Conservation (phyloP, 1,140 invertebrate genomes). For the Nomia melanderi region DNA sequence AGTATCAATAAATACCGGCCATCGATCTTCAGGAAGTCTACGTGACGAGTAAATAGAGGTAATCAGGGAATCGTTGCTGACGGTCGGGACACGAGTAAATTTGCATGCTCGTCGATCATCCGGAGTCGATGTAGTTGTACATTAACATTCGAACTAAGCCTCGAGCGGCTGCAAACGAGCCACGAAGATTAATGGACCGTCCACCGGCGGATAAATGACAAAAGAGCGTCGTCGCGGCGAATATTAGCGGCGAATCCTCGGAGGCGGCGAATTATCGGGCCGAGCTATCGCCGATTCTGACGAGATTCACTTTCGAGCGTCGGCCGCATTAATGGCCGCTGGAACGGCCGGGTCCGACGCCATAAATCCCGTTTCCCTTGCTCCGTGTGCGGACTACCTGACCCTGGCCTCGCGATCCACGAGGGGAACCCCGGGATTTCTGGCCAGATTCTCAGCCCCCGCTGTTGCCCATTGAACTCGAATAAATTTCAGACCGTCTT, state of each 20-base stretch:
- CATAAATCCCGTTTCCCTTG: constrained; percentile 27
- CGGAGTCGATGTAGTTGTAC: constrained; percentile 29
- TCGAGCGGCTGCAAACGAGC: constrained; percentile 12
- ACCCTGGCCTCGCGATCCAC: background rate
- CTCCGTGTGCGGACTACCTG: background rate
- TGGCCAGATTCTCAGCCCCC: constrained; percentile 8
- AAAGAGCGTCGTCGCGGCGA: constrained; percentile 5
- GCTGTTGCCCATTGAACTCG: background rate
- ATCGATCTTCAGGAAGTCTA: too few species aligned
- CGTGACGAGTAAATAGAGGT: background rate
- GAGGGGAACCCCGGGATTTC: constrained; percentile 7
- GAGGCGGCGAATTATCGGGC: constrained; percentile 27
- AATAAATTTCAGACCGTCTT: constrained; percentile 3
- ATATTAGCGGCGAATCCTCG: constrained; percentile 35
- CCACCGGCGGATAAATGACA: constrained; percentile 25
- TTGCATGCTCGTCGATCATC: constrained; percentile 27
- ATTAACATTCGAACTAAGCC: constrained; percentile 15
- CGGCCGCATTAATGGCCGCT: constrained; percentile 11
- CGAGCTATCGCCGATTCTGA: constrained; percentile 13
- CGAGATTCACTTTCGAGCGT: constrained; percentile 38
- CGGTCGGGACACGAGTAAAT: constrained; percentile 6
- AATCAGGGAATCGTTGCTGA: background rate
- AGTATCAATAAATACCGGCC: background rate
- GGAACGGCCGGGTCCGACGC: background rate
- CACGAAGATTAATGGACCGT: constrained; percentile 42